Evolutionary conservation across 2,113 vertebrate genomes (phyloP).

Genomic region (Channa maculata): DNA sequence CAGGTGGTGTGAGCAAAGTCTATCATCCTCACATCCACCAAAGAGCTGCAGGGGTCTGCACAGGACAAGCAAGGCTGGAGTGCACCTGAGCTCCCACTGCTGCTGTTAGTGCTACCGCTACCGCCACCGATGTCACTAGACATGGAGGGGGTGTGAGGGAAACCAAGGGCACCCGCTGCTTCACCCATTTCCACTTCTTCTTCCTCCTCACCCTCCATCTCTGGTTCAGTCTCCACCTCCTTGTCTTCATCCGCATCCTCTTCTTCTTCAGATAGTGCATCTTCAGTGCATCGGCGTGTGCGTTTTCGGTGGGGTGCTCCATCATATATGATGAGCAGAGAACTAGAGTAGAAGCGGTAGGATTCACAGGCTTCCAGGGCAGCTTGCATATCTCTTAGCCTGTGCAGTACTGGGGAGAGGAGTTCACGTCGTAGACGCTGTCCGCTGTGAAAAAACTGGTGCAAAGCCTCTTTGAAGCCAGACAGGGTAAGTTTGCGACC

Average conservation of each 20-base stretch:
- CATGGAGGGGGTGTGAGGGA: conserved; percentile 50
- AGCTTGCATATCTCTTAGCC: conserved; percentile 91
- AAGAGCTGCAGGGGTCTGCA: conserved; percentile 81
- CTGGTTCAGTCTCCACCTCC: conserved; percentile 41
- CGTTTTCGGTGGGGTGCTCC: conserved; percentile 87
- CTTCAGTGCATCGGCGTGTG: conserved; percentile 78
- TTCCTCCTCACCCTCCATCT: conserved; percentile 81
- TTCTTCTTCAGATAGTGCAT: conserved; percentile 83
- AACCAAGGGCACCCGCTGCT: conserved; percentile 65
- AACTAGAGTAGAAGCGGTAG: conserved; percentile 98
- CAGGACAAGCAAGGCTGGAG: conserved; percentile 39
- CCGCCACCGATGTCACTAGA: conserved; percentile 51
- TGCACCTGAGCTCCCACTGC: conserved; percentile 35
- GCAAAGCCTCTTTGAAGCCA: conserved; percentile 96
- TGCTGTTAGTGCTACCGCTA: conserved; percentile 25
- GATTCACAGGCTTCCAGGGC: conserved; percentile 94
- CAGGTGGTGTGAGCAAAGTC: conserved; percentile 99
- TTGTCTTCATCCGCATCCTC: conserved; percentile 79
- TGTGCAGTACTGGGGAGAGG: conserved; percentile 90
- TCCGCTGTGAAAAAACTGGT: conserved; percentile 96
- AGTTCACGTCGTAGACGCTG: conserved; percentile 90
- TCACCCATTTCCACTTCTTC: conserved; percentile 77
- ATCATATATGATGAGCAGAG: conserved; percentile 96
- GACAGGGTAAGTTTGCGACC: conserved; percentile 92
- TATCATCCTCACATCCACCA: conserved; percentile 94